Evolutionary conservation across 2,888 invertebrate species (phyloP), one percentile per base, ranked within the genome.

Genomic region (Diaphora mendica): DNA sequence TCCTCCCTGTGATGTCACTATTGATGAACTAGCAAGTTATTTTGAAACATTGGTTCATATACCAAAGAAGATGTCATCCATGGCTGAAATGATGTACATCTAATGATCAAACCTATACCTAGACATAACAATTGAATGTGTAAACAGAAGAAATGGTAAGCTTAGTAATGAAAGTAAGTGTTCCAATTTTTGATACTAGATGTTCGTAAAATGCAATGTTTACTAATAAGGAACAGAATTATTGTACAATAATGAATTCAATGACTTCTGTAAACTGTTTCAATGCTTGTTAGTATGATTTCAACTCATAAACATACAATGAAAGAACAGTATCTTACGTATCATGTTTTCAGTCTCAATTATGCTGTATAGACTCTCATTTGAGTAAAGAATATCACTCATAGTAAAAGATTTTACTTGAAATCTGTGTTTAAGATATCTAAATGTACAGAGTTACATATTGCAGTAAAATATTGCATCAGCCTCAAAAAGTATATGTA

Each of bases 61-160:
- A 96, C 99, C 99, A 82, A 99, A 99, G 94, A 99, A 99, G 93
- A 99, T 99, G 99, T 99, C 99, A 68, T 97, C 97, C 75, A 99
- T 99, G 99, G 99, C 99, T 76, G 99, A 99, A 96, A 99, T 99
- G 99, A 99, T 99, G 99, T 99, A 99, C 91, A 99, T 98, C 94
- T 98, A 96, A 96, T n/a, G 35, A 68, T 62, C 59, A 26, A 35
- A 39, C 11, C 13, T 75, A 30, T 62, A 62, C 39, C 39, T 39
- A 39, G 39, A 30, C 13, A 62, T 30, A 62, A 59, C 26, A 30
- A 26, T 26, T 59, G 59, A 26, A 26, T 26, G 30, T 30, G 17
- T 17, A 17, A 30, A 62, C 15, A 8, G 30, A 62, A 62, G 15
- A 62, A 62, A 17, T 4, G 1, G 3, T 62, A 17, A 62, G 62